Evolutionary conservation across 2,113 vertebrate genomes (phyloP).

Genomic region (Hemiprocne comata): DNA sequence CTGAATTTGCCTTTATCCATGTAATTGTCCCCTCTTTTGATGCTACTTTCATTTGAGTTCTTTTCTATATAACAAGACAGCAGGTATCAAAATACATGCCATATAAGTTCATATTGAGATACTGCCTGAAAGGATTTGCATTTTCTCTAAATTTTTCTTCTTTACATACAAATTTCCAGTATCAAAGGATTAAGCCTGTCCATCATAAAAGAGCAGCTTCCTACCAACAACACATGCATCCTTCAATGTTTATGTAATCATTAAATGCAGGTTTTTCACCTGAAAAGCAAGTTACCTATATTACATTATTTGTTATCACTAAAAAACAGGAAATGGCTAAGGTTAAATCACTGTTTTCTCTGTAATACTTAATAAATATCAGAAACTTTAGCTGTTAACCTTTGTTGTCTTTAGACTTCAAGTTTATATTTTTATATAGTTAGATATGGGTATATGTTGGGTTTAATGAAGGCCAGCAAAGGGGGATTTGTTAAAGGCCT

Average conservation of each 20-base stretch:
- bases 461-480: slow-evolving; percentile 16
- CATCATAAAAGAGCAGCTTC: not conserved
- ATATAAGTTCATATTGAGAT: not conserved
- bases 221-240: too few species aligned
- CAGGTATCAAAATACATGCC: not conserved
- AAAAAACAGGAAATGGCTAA: too few species aligned
- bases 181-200: not conserved
- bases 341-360: too few species aligned
- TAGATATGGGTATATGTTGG: not conserved
- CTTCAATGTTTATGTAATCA: too few species aligned
- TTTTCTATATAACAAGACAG: not conserved
- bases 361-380: too few species aligned
- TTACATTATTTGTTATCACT: too few species aligned
- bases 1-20: not conserved
- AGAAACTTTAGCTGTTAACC: too few species aligned
- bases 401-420: not conserved
- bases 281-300: too few species aligned
- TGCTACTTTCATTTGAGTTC: not conserved
- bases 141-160: not conserved
- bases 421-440: not conserved
- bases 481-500: not conserved
- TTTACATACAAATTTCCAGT: not conserved
- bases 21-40: not conserved
- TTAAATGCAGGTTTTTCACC: too few species aligned
- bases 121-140: not conserved